A percentile compares a stretch with the other conserved stretches of the same genome.
phyloP scores from a whole-genome alignment of 2,113 vertebrate genomes.

The Clarias magur region DNA sequence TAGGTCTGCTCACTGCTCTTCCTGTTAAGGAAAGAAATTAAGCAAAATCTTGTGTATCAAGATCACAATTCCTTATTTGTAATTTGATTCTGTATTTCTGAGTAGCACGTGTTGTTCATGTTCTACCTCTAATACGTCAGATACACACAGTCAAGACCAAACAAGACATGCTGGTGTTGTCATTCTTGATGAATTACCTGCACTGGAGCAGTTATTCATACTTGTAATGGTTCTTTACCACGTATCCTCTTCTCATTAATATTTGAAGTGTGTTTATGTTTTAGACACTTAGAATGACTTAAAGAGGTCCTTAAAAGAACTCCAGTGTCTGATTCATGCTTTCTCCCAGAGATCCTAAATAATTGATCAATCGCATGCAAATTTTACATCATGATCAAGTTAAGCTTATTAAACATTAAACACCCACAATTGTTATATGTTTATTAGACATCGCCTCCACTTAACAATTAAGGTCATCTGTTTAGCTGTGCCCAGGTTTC shows the following conservation, averaged over 20 bases:
- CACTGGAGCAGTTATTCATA: neutral
- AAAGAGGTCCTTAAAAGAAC: conserved; percentile 29
- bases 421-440: neutral
- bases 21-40: neutral
- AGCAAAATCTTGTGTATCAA: neutral
- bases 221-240: neutral
- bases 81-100: neutral
- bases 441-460: neutral
- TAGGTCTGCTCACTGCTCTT: conserved; percentile 16
- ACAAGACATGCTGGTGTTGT: conserved; percentile 11
- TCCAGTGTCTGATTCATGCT: neutral
- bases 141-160: conserved; percentile 5
- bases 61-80: neutral
- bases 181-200: conserved; percentile 24
- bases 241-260: conserved; percentile 7
- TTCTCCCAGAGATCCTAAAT: neutral
- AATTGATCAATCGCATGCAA: no score
- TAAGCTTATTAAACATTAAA: neutral
- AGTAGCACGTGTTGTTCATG: neutral
- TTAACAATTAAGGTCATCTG: conserved; percentile 25
- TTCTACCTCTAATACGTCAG: neutral
- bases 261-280: neutral
- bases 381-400: neutral
- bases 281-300: conserved; percentile 9
- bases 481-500: conserved; percentile 40